Percentiles rank a stretch among this genome's conserved stretches.
These are phyloP conservation scores for Meteorus colon DNA, from an alignment of 2,888 invertebrate genomes.

Conservation along the genomic window DNA sequence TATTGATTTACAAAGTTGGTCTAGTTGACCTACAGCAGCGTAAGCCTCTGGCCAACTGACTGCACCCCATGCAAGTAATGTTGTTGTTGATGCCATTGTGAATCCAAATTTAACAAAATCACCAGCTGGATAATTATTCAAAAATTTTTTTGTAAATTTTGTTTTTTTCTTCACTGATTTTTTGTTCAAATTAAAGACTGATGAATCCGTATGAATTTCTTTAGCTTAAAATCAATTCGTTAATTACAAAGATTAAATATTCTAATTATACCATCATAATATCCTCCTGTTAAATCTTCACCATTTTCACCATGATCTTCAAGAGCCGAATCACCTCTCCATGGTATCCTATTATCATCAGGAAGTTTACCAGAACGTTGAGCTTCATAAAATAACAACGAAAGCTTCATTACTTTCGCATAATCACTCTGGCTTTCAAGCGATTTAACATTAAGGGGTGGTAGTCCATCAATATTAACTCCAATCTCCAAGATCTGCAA, in stretches of 20 bases:
- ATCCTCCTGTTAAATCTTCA: slow-evolving; percentile 77
- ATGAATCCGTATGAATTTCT: too few relatives aligned
- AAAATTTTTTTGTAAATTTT: too few relatives aligned
- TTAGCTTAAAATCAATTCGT: too few relatives aligned
- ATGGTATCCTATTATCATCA: slow-evolving; percentile 73
- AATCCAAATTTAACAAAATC: slow-evolving; percentile 78
- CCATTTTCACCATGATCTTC: slow-evolving; percentile 74
- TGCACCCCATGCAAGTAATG: slow-evolving; percentile 76
- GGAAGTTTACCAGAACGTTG: slow-evolving; percentile 76
- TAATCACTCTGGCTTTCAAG: slow-evolving; percentile 69
- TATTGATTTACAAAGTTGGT: slow-evolving; percentile 72
- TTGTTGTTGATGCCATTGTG: slow-evolving; percentile 76
- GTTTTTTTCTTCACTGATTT: too few relatives aligned
- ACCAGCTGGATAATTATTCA: slow-evolving; percentile 68
- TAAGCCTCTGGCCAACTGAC: slow-evolving; percentile 75
- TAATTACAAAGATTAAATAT: too few relatives aligned
- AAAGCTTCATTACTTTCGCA: slow-evolving; percentile 73
- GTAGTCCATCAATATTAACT: slow-evolving; percentile 41
- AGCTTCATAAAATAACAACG: slow-evolving; percentile 76
- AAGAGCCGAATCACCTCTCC: slow-evolving; percentile 76
- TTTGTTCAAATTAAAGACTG: too few relatives aligned
- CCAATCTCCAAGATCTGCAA: slow-evolving; percentile 45
- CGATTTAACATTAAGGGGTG: slow-evolving; percentile 47
- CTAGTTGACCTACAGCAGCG: slow-evolving; percentile 72
- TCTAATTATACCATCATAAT: slow-evolving; percentile 74